Percentiles rank a stretch among this genome's conserved stretches.
phyloP scores from a whole-genome alignment of 2,797 vertebrate species.

The Nothura maculosa region DNA sequence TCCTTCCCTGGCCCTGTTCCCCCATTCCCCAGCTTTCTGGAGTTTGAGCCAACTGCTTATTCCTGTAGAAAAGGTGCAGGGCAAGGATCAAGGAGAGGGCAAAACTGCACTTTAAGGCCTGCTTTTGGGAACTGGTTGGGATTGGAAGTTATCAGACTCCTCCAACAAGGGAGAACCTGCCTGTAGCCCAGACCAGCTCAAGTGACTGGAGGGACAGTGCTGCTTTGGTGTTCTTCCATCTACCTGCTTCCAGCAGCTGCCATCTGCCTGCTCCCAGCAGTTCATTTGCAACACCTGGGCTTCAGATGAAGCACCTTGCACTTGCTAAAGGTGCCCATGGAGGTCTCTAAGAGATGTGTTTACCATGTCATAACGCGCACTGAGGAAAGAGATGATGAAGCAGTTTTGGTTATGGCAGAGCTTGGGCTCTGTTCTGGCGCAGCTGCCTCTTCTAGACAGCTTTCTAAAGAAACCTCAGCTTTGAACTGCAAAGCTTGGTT shows the following conservation, averaged over 20 bases:
- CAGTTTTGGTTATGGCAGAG: neutral
- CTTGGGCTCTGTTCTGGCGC: fast-evolving
- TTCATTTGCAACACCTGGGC: fast-evolving
- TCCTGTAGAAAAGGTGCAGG: neutral
- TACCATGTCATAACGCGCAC: neutral
- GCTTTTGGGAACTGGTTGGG: neutral
- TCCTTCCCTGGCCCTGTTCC: fast-evolving
- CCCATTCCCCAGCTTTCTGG: neutral
- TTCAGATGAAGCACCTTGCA: neutral
- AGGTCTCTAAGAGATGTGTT: fast-evolving
- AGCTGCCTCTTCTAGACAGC: neutral
- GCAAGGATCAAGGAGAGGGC: neutral
- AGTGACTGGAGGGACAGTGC: neutral
- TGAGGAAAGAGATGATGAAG: neutral
- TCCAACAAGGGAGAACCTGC: neutral
- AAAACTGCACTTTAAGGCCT: neutral
- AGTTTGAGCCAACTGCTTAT: neutral
- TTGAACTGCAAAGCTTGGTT: neutral
- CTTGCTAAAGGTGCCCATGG: fast-evolving
- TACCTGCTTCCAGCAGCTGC: neutral
- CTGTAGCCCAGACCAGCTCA: neutral
- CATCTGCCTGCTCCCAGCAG: neutral
- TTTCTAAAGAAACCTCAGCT: neutral
- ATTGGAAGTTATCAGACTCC: neutral
- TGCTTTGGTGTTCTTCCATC: neutral